phyloP scores from a whole-genome alignment of 2,888 invertebrate genomes.

The Unio pictorum region DNA sequence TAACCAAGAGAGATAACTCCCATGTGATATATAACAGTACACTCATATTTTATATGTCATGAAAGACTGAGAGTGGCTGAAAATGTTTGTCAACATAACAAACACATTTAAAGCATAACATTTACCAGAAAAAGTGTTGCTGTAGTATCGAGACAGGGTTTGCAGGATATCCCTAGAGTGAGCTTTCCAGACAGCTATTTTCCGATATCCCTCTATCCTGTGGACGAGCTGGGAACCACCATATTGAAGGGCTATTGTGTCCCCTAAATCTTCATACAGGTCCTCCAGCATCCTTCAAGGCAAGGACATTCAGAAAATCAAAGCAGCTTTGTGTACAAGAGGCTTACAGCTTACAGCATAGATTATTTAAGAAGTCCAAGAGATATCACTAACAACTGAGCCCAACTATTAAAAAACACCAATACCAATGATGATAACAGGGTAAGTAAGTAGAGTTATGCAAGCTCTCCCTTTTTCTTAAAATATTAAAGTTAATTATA shows the following conservation, averaged over 20 bases:
- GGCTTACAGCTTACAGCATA: background rate
- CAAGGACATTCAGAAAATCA: background rate
- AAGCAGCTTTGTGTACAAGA: background rate
- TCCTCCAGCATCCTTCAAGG: conserved; percentile 86
- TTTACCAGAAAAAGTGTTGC: conserved; percentile 87
- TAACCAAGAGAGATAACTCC: too few species aligned
- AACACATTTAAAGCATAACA: background rate
- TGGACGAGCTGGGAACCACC: conserved; percentile 99
- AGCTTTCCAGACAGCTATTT: conserved; percentile 85
- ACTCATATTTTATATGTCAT: background rate
- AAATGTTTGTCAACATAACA: conserved; percentile 1
- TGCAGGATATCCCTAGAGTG: conserved; percentile 99
- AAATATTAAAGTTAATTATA: too few species aligned
- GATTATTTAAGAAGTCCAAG: background rate
- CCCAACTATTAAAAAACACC: background rate
- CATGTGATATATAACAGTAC: background rate
- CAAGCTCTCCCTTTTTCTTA: too few species aligned
- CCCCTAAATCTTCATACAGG: conserved; percentile 98
- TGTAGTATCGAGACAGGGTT: conserved; percentile 96
- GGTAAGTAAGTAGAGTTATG: too few species aligned
- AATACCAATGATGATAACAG: background rate
- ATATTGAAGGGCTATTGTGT: conserved; percentile 95
- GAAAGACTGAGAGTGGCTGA: background rate
- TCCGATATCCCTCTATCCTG: conserved; percentile 81
- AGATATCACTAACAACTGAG: background rate